A percentile compares a stretch with the other conserved stretches of the same genome.
Evolutionary conservation across 2,888 invertebrate species (phyloP).

Genomic region (Scaptomyza polygonia): DNA sequence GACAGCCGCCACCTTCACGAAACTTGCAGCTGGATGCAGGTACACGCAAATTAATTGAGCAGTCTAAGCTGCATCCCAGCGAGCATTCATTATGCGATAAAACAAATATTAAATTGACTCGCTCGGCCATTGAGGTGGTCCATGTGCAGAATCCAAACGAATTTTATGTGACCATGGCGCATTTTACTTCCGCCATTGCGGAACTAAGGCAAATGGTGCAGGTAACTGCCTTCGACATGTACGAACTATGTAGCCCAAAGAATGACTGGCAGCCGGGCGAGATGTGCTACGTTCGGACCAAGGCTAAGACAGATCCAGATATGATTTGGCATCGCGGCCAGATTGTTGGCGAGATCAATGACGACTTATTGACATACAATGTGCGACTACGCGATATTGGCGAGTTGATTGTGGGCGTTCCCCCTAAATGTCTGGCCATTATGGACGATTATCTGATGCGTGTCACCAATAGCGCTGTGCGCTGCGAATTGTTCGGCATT

Average conservation of each 20-base stretch:
- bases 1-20: not conserved
- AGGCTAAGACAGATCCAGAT: constrained; percentile 65
- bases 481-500: constrained; percentile 89
- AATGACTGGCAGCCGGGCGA: constrained; percentile 86
- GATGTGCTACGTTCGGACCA: constrained; percentile 85
- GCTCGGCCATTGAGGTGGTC: constrained; percentile 83
- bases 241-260: not conserved
- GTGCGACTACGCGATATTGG: constrained; percentile 89
- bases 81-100: not conserved
- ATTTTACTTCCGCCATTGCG: constrained; percentile 84
- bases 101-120: constrained; percentile 32
- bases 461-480: constrained; percentile 86
- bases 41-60: constrained; percentile 33
- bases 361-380: constrained; percentile 40
- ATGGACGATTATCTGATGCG: constrained; percentile 85
- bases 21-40: constrained; percentile 11
- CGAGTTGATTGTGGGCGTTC: constrained; percentile 83
- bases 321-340: constrained; percentile 86
- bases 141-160: constrained; percentile 86
- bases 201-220: constrained; percentile 86
- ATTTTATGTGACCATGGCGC: constrained; percentile 86
- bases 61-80: constrained; percentile 3
- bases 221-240: constrained; percentile 31
- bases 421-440: constrained; percentile 84
- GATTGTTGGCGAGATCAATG: constrained; percentile 7